These are phyloP conservation scores for Coptodon bakossiorum DNA, from an alignment of 2,113 vertebrate species.

Conservation along the genomic window DNA sequence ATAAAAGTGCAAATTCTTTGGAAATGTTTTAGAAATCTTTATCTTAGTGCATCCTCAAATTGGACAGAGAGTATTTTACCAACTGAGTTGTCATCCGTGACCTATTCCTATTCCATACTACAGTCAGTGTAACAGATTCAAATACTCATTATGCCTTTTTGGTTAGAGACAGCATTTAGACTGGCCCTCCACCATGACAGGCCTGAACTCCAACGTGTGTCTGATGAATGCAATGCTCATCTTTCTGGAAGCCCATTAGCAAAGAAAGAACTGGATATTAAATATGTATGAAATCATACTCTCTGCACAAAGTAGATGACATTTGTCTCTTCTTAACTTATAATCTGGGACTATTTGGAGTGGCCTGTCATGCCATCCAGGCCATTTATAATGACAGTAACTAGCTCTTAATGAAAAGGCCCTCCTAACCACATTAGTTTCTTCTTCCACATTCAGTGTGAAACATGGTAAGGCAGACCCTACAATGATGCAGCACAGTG, in stretches of 20 bases:
- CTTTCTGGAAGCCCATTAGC: constrained; percentile 19
- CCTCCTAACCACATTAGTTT: constrained; percentile 10
- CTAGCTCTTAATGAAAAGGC: constrained; percentile 24
- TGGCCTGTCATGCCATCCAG: constrained; percentile 17
- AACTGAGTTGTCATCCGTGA: not conserved
- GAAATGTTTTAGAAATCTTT: not conserved
- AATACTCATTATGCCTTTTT: not conserved
- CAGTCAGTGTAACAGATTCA: not conserved
- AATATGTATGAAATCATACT: constrained; percentile 55
- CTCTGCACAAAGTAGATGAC: constrained; percentile 59
- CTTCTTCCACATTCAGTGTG: not conserved
- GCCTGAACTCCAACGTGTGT: not conserved
- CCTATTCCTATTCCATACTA: not conserved
- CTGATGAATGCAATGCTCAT: constrained; percentile 1
- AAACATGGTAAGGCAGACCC: not conserved
- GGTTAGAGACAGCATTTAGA: not conserved
- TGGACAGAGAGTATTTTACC: not conserved
- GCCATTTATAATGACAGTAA: constrained; percentile 30
- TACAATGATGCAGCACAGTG: not conserved
- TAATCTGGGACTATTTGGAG: constrained; percentile 55
- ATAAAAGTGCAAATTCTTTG: too few relatives aligned
- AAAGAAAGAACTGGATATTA: constrained; percentile 44
- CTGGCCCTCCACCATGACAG: not conserved
- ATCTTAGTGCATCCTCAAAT: not conserved
- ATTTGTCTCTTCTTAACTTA: constrained; percentile 57